Percentiles rank a stretch among this genome's conserved stretches.
These are phyloP conservation scores for Spicauda simplicius DNA, from an alignment of 2,888 invertebrate species.

Conservation along the genomic window DNA sequence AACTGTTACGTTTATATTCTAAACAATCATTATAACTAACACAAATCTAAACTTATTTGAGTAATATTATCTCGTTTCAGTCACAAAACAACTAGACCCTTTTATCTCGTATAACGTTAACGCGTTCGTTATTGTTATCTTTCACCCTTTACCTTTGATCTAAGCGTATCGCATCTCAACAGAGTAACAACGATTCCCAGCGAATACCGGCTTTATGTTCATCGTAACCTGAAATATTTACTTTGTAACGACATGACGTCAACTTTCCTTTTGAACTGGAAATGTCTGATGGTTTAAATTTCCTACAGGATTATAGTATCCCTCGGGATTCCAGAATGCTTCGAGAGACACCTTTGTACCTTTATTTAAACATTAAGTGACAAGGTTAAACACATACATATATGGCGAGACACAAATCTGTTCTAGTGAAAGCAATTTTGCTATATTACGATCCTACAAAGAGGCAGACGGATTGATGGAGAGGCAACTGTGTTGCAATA, in stretches of 20 bases:
- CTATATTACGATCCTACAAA: too few relatives aligned
- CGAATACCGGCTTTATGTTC: constrained; percentile 26
- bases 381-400: background rate
- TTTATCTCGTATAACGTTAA: constrained; percentile 18
- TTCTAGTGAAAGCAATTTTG: too few relatives aligned
- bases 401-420: too few relatives aligned
- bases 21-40: too few relatives aligned
- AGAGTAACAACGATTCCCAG: constrained; percentile 20
- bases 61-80: background rate
- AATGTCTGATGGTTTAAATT: constrained; percentile 8
- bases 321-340: background rate
- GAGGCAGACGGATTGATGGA: too few relatives aligned
- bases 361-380: background rate
- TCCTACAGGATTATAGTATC: constrained; percentile 2
- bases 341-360: background rate
- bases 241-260: constrained; percentile 16
- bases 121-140: constrained; percentile 24
- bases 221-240: constrained; percentile 25
- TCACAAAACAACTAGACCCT: constrained; percentile 1
- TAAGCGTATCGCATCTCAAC: constrained; percentile 14
- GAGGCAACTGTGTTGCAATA: too few relatives aligned
- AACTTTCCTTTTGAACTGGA: constrained; percentile 14
- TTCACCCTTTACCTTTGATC: constrained; percentile 30
- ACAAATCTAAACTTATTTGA: background rate
- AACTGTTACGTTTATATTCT: too few relatives aligned